Conservation (phyloP, 1,140 invertebrate species). For the Pseudomyrmex sp. region DNA sequence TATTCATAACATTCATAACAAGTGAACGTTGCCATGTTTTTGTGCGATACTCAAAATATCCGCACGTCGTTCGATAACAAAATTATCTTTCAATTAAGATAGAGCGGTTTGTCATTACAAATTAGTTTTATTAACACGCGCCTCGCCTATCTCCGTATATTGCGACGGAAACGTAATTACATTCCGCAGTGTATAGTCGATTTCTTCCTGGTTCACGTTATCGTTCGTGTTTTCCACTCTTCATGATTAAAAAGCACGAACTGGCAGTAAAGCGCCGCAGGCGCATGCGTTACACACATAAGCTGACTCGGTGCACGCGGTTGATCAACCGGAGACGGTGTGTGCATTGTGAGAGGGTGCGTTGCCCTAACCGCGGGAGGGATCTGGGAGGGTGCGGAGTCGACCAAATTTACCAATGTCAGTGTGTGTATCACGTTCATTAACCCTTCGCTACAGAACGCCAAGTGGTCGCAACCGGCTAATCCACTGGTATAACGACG, state of each 20-base stretch:
- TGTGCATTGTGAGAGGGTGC: neutral
- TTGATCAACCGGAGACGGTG: neutral
- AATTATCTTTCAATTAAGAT: slow-evolving; percentile 34
- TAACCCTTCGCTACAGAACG: neutral
- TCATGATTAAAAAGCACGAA: slow-evolving; percentile 45
- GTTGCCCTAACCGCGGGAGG: neutral
- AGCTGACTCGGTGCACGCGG: neutral
- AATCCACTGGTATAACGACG: neutral
- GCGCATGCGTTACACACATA: neutral
- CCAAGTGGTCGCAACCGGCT: neutral
- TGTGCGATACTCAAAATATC: slow-evolving; percentile 11
- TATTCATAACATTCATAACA: neutral
- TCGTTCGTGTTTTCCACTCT: slow-evolving; percentile 19
- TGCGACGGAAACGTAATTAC: slow-evolving; percentile 26
- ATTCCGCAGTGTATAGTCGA: slow-evolving; percentile 5
- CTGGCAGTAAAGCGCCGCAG: neutral
- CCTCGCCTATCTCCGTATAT: neutral
- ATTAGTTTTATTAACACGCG: slow-evolving; percentile 40
- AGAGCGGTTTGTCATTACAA: neutral
- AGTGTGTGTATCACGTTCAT: slow-evolving; percentile 6
- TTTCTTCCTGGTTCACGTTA: neutral
- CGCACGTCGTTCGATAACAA: neutral
- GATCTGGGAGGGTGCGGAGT: neutral
- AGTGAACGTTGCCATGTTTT: neutral
- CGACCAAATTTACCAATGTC: slow-evolving; percentile 38